These are phyloP conservation scores for Anastrepha ludens DNA, from an alignment of 1,140 invertebrate species.

Conservation along the genomic window DNA sequence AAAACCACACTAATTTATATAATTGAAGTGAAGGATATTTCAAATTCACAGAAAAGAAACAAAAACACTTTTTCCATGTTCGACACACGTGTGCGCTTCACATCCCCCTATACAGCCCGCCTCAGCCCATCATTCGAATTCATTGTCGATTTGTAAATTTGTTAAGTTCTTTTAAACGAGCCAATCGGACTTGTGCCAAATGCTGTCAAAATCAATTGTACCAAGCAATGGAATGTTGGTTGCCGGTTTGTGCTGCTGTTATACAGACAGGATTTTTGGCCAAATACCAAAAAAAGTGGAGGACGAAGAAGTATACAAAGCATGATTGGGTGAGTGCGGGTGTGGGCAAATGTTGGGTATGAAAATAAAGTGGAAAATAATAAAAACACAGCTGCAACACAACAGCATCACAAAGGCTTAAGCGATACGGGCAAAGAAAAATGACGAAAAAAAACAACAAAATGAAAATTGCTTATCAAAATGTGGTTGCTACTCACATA, in stretches of 20 bases:
- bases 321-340: neutral
- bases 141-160: conserved; percentile 24
- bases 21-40: too few relatives aligned
- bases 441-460: neutral
- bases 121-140: neutral
- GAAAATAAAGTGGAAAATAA: neutral
- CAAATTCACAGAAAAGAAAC: too few relatives aligned
- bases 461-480: conserved; percentile 41
- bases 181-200: conserved; percentile 29
- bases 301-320: neutral
- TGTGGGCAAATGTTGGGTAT: neutral
- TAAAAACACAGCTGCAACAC: neutral
- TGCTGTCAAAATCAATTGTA: conserved; percentile 50
- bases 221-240: conserved; percentile 1
- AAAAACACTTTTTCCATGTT: too few relatives aligned
- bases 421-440: neutral
- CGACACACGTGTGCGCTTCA: neutral
- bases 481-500: conserved; percentile 17
- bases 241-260: neutral
- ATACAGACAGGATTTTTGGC: conserved; percentile 22
- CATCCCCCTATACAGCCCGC: neutral
- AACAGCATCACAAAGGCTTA: neutral
- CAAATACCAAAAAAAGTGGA: conserved; percentile 38
- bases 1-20: too few relatives aligned
- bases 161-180: conserved; percentile 32